Base-by-base conservation (phyloP, 2,888 invertebrate species). In the Athalia rosae region DNA sequence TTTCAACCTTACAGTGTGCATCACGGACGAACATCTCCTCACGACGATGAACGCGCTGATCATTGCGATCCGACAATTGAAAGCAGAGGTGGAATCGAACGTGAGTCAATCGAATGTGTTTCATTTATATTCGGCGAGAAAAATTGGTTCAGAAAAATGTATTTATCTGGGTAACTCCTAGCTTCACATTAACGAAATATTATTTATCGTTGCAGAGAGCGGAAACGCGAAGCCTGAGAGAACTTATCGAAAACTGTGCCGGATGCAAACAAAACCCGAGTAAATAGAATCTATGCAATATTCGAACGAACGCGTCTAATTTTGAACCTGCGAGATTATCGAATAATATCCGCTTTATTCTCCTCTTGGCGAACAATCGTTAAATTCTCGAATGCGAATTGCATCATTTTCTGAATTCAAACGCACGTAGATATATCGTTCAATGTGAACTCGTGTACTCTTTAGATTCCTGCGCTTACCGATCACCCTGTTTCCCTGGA, bases 191-290 rank as follows among this genome's bases (percentile, higher is more conserved):
- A 8, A 59, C 6, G 41, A 56, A 62, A 53, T 28, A 77, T 67
- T 50, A 80, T 81, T 82, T 28, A 0, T 28, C 28, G 0, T 80
- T 87, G 28, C 87, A 93, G 92, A 90, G 90, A 64, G 83, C 92
- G 79, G 95, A 94, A 85, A 94, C 96, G 41, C 93, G 94, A 79
- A 91, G 92, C 81, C 91, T 97, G 76, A 92, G 95, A 50, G 92
- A 92, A 79, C 91, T 96, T 76, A 91, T 97, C 79, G 95, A 95
- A 85, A 94, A 95, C 84, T 97, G 97, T 89, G 95, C 95, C 83
- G 93, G 93, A 78, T 95, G 95, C 89, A 93, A 81, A 15, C 84
- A 43, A 80, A 85, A 85, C 80, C 28, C 28, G 28, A 28, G 28
- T 28, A 28, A 28, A 28, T 28, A 28, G 28, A 28, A 28, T 28